Conservation (phyloP, 2,888 invertebrate genomes). For the Tortrix viridana region DNA sequence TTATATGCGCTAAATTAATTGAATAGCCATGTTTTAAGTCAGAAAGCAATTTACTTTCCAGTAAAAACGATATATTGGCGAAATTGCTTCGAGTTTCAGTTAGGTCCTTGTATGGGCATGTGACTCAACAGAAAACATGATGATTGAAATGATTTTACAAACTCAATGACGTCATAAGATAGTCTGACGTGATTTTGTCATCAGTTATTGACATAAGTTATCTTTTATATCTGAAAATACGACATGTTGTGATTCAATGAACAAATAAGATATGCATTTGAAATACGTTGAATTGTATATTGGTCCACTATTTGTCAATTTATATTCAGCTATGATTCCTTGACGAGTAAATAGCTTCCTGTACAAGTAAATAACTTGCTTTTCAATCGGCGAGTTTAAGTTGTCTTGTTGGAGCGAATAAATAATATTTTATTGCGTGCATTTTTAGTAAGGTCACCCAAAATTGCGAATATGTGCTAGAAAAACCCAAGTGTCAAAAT, state of each 20-base stretch:
- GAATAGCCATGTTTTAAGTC: slow-evolving; percentile 49
- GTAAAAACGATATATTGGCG: not conserved
- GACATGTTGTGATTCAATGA: not conserved
- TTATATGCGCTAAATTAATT: slow-evolving; percentile 47
- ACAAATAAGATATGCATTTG: not conserved
- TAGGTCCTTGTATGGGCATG: slow-evolving; percentile 10
- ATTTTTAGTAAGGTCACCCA: too few species aligned
- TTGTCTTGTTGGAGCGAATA: too few species aligned
- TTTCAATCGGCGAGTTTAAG: too few species aligned
- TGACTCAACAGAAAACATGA: slow-evolving; percentile 13
- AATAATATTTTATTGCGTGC: too few species aligned
- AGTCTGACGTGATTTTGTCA: slow-evolving; percentile 12
- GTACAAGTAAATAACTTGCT: too few species aligned
- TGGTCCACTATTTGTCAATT: too few species aligned
- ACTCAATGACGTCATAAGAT: slow-evolving; percentile 19
- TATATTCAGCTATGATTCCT: too few species aligned
- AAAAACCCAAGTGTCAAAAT: too few species aligned
- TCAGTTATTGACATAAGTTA: slow-evolving; percentile 27
- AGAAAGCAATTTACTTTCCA: slow-evolving; percentile 40
- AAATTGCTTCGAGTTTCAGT: slow-evolving; percentile 5
- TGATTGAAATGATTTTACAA: slow-evolving; percentile 9
- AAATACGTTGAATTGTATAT: not conserved
- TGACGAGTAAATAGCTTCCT: too few species aligned
- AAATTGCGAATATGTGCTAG: too few species aligned
- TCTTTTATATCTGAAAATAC: slow-evolving; percentile 13